Base-by-base conservation (phyloP, 2,113 vertebrate genomes). In the Oxygymnocypris stewartii region DNA sequence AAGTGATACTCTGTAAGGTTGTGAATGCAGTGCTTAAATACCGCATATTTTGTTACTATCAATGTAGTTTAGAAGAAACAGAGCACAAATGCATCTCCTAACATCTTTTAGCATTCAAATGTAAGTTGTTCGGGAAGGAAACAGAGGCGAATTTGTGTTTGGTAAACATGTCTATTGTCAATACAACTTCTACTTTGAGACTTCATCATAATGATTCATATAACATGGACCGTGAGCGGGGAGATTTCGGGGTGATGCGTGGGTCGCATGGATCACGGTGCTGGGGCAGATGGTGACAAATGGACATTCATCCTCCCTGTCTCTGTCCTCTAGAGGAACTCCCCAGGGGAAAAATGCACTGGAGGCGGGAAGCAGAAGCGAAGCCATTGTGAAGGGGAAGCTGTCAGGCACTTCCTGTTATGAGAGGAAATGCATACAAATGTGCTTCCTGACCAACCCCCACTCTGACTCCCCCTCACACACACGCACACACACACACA, bases 401-500 rank as follows among this genome's bases (percentile, higher is more conserved):
- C 97, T 98, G 96, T 97, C 96, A 96, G 95, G 96, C 95, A 97
- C 96, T 99, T 99, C 98, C 98, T 99, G 98, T 99, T 99, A 98
- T 99, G 96, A 98, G 96, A 99, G 98, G 98, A 99, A 97, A 97
- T 96, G 95, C 96, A 98, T 97, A 98, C 96, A 98, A 98, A 99
- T 99, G 97, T 99, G 97, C 97, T 99, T 99, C 97, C 98, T 99
- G 98, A 96, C 94, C 94, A 92, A 94, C 95, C 95, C 76, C 75
- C 28, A n/a, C 89, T 86, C 90, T 85, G 85, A 74, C 88, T 76
- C 79, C 86, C 71, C 74, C 57, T 40, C 85, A 9, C 73, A 54
- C 76, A 69, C 76, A 42, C 31, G 35, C n/a, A 31, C 37, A 75
- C 69, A 84, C 82, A n/a, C n/a, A n/a, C n/a, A n/a, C n/a, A n/a